Base-by-base conservation (phyloP, 1,140 invertebrate genomes). In the Hetaerina americana region DNA sequence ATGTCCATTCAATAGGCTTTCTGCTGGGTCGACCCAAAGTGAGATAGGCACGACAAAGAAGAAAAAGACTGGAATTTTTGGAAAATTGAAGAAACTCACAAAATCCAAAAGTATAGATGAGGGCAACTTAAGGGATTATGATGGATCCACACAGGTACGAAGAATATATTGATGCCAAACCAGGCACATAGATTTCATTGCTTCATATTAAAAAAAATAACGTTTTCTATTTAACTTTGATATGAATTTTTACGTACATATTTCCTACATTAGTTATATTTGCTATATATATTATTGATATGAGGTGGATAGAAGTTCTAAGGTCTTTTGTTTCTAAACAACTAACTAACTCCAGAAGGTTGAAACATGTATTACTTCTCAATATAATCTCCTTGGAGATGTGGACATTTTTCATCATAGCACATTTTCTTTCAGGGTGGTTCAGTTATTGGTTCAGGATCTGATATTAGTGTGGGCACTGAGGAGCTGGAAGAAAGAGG, bases 21-120 rank as follows among this genome's bases (percentile, higher is more conserved):
- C 92, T 0, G 89, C 88, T 66, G 90, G 90, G 24, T 95, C 93
- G 5, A 91, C 90, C 0, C 91, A 92, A 77, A 94, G 92, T 78
- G 92, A 94, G 76, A 85, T 92, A 71, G 80, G 90, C 1, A 85
- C 87, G 1, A 80, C 80, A 5, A 93, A 93, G 76, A 92, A 92
- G 78, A 92, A 93, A 78, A 89, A 90, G 79, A 91, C 91, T 79
- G 87, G 91, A 31, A 80, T 95, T 66, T 91, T 94, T 77, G 90
- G 90, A 27, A 94, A 94, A 82, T 81, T 95, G 69, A 92, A 90
- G 74, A 91, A 92, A 77, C 80, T 95, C 24, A 92, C 91, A 10
- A 95, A 94, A 83, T 92, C 92, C 0, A 87, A 89, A 29, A 92
- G 90, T 72, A 88, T 93, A 66, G 91, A 93, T 77, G 80, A 79